phyloP scores from a whole-genome alignment of 1,140 invertebrate genomes.

The Ips nitidus region DNA sequence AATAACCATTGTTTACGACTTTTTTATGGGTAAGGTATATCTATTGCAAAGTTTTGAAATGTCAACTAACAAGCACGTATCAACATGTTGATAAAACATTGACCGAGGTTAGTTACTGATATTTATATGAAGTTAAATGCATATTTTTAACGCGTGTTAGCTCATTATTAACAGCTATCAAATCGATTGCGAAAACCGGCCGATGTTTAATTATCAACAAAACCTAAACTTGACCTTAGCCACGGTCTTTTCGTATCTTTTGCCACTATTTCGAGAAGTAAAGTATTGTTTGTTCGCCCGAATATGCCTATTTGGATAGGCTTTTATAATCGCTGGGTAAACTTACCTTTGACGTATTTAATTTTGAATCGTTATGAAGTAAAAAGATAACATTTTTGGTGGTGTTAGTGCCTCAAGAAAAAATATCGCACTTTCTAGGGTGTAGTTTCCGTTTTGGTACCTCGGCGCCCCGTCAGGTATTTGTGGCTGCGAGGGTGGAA shows the following conservation, averaged over 20 bases:
- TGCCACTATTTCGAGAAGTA: too few relatives aligned
- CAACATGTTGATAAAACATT: conserved; percentile 6
- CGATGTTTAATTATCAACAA: conserved; percentile 14
- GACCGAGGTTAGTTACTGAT: conserved; percentile 21
- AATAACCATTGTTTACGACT: too few relatives aligned
- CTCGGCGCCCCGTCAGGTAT: not conserved
- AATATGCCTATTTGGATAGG: not conserved
- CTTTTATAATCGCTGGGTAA: not conserved
- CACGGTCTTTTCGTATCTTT: not conserved
- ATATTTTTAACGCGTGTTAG: conserved; percentile 6
- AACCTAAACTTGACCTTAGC: conserved; percentile 10
- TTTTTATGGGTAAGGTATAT: too few relatives aligned
- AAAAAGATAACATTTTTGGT: too few relatives aligned
- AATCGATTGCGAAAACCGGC: conserved; percentile 8
- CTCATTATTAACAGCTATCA: conserved; percentile 9
- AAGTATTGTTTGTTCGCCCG: not conserved
- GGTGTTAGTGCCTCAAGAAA: too few relatives aligned
- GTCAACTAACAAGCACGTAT: too few relatives aligned
- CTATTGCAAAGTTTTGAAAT: too few relatives aligned
- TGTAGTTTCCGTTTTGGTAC: not conserved
- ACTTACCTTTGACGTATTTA: not conserved
- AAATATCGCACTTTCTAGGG: not conserved
- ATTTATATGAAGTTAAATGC: conserved; percentile 5
- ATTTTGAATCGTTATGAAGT: not conserved
- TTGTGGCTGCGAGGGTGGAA: not conserved